Conservation (phyloP, 2,797 vertebrate species). For the Dendrocincla tyrannina region DNA sequence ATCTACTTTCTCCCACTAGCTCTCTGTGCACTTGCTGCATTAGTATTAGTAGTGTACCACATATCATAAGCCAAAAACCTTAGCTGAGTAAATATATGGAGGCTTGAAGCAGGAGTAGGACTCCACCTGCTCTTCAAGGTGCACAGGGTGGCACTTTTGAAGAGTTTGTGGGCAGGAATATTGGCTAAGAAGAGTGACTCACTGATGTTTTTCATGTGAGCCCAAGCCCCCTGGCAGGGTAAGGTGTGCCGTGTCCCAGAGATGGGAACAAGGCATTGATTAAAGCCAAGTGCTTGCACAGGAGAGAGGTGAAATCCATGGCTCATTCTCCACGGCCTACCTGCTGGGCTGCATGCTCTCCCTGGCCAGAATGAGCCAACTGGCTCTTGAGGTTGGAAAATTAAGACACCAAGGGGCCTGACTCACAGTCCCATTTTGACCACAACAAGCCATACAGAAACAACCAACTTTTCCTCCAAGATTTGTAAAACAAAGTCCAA, state of each 20-base stretch:
- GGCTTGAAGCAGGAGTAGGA: background rate
- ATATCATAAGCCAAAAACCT: background rate
- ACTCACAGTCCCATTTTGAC: conserved; percentile 2
- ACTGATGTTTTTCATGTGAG: fast-evolving
- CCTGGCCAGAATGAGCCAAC: background rate
- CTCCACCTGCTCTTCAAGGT: background rate
- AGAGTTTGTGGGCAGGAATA: background rate
- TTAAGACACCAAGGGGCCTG: background rate
- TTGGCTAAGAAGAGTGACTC: background rate
- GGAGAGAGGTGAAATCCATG: background rate
- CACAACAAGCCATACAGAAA: background rate
- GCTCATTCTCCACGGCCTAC: background rate
- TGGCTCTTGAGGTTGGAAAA: conserved; percentile 32
- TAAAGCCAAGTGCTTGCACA: background rate
- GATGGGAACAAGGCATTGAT: background rate
- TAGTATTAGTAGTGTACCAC: background rate
- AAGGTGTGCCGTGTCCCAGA: background rate
- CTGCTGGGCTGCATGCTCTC: background rate
- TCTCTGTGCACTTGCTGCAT: background rate
- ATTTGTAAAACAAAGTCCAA: background rate
- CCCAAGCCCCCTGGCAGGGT: background rate
- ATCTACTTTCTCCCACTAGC: background rate
- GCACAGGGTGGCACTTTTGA: background rate
- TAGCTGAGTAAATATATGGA: background rate
- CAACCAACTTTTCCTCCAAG: background rate